These are phyloP conservation scores for Anguilla pacifica DNA, from an alignment of 2,797 vertebrate genomes.

Conservation along the genomic window DNA sequence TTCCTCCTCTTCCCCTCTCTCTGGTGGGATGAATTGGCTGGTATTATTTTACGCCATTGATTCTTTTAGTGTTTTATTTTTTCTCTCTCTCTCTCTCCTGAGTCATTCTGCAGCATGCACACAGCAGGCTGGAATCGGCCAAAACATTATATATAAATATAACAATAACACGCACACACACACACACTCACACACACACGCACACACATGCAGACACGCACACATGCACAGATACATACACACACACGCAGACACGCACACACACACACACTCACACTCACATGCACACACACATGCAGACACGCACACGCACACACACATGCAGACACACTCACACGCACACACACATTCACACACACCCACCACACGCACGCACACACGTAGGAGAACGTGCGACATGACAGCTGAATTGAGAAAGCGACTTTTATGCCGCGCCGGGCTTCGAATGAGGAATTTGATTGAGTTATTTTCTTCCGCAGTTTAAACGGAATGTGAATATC, in stretches of 20 bases:
- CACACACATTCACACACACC: no score
- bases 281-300: slow-evolving; percentile 17
- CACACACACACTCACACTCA: no score
- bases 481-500: not conserved
- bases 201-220: not conserved
- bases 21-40: not conserved
- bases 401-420: slow-evolving; percentile 10
- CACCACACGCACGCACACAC: slow-evolving; percentile 7
- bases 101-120: slow-evolving; percentile 10
- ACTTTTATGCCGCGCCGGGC: slow-evolving; percentile 6
- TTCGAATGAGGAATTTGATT: slow-evolving; percentile 33
- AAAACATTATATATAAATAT: not conserved
- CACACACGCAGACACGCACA: no score
- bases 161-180: not conserved
- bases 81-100: slow-evolving; percentile 20
- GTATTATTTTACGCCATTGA: slow-evolving; percentile 33
- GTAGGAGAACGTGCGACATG: not conserved
- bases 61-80: not conserved
- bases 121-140: not conserved
- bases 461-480: not conserved
- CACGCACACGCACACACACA: not conserved
- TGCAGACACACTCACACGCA: not conserved
- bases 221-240: not conserved
- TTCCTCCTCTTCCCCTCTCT: not conserved
- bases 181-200: slow-evolving; percentile 10